These are phyloP conservation scores for Charaxes varanes DNA, from an alignment of 1,140 invertebrate species.

Conservation along the genomic window DNA sequence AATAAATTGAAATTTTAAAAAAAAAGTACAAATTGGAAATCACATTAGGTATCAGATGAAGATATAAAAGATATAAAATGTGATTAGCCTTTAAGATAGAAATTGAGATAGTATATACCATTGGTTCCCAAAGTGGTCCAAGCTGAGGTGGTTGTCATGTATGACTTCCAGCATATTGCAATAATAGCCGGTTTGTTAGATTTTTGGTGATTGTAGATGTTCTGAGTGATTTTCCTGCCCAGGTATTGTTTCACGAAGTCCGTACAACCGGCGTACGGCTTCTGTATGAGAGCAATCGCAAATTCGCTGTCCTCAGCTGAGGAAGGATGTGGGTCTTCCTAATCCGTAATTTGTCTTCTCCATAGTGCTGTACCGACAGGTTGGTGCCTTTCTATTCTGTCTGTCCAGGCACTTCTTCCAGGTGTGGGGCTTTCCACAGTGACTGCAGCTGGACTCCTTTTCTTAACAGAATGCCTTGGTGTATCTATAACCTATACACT, in stretches of 20 bases:
- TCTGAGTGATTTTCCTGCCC: constrained; percentile 18
- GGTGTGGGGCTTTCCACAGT: constrained; percentile 2
- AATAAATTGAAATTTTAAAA: constrained; percentile 81
- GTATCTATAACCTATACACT: constrained; percentile 12
- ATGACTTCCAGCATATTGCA: constrained; percentile 18
- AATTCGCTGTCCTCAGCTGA: constrained; percentile 2
- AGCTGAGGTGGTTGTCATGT: constrained; percentile 25
- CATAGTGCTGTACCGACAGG: constrained; percentile 2
- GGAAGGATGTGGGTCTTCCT: neutral
- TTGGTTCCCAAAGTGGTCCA: no score
- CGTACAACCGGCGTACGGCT: constrained; percentile 15
- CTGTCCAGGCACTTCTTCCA: neutral
- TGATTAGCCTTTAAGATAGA: no score
- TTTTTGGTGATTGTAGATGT: constrained; percentile 17
- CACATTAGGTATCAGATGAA: no score
- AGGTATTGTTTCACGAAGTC: constrained; percentile 10
- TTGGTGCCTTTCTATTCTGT: neutral
- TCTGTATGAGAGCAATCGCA: constrained; percentile 8
- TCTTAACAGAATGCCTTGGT: constrained; percentile 1
- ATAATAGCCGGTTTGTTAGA: constrained; percentile 14
- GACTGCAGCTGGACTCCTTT: constrained; percentile 1
- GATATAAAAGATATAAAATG: no score
- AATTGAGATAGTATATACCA: no score
- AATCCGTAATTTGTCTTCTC: neutral
- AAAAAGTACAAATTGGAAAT: no score